phyloP scores from a whole-genome alignment of 1,140 invertebrate species.

The Drosophila punjabiensis region DNA sequence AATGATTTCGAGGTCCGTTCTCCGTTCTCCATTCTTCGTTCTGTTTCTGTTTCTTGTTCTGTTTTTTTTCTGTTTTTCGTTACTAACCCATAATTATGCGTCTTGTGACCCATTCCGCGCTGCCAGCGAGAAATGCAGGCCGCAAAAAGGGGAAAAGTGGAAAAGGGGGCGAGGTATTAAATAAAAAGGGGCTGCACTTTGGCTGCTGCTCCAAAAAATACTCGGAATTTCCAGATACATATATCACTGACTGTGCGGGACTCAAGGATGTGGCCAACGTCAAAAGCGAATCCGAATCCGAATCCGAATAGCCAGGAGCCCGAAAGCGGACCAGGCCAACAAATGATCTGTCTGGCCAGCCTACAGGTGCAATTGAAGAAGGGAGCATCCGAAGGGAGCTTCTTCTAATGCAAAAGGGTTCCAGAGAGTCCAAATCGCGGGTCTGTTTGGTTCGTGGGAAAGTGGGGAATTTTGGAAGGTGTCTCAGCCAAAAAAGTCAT shows the following conservation, averaged over 20 bases:
- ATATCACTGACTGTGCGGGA: constrained; percentile 38
- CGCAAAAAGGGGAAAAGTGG: background rate
- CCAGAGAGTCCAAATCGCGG: background rate
- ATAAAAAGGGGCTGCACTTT: constrained; percentile 56
- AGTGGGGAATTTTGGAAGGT: background rate
- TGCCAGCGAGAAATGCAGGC: constrained; percentile 7
- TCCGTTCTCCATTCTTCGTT: constrained; percentile 16
- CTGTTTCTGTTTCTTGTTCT: constrained; percentile 23
- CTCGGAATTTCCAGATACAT: constrained; percentile 62
- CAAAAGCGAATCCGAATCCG: constrained; percentile 7
- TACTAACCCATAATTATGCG: constrained; percentile 73
- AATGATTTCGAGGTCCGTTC: constrained; percentile 62
- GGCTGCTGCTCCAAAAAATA: constrained; percentile 60
- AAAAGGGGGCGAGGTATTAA: constrained; percentile 40
- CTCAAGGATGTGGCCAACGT: constrained; percentile 41
- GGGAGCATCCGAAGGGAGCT: background rate
- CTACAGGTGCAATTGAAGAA: constrained; percentile 42
- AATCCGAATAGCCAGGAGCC: constrained; percentile 12
- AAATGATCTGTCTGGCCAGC: constrained; percentile 33
- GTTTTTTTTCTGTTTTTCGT: constrained; percentile 26
- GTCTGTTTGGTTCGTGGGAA: constrained; percentile 21
- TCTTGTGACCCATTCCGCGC: constrained; percentile 62
- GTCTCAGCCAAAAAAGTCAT: background rate
- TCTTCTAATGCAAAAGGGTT: constrained; percentile 35
- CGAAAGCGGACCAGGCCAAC: constrained; percentile 23